Evolutionary conservation across 2,797 vertebrate species (phyloP), one percentile per base, ranked within the genome.

Genomic region (Sarcophilus harrisii): DNA sequence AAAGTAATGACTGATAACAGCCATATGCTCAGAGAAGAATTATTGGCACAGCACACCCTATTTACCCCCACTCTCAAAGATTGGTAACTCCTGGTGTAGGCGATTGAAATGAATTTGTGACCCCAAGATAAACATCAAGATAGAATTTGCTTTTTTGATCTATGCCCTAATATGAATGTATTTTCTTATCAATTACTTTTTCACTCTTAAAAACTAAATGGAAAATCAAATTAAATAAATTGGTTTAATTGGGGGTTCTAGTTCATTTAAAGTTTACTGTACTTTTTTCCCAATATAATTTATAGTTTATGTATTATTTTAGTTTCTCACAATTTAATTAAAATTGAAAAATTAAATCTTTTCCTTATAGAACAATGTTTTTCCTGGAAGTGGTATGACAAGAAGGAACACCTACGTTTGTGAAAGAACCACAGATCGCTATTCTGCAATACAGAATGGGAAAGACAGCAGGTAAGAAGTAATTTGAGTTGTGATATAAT

Each of bases 331-430:
- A 30, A 81, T 90, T 10, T 16, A n/a, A 52, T 54, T 32, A 21
- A 9, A 54, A 62, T 94, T 95, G 94, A 93, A 59, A 94, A 95
- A 14, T 59, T 93, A 9, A 16, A 21, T 60, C 91, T 96, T 58
- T 60, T 89, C 96, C 96, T 73, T 94, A 92, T 95, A 99, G 99
- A 99, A 98, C 96, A 99, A 99, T 3, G 96, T 98, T 1, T 98
- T 99, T 97, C 96, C 99, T 91, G 99, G 98, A 91, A 99, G 99
- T 90, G 99, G 99, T 59, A 99, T 99, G 99, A 99, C 99, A 1
- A 98, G 99, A 95, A 99, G 99, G 96, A 99, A 99, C 98, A 99
- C 99, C 0, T 99, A 99, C 0, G 99, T 99, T 92, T 99, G 99
- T 97, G 99, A 99, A 91, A 99, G 99, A 94, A 99, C 99, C 97